These are phyloP conservation scores for Drosophila leonis DNA, from an alignment of 2,888 invertebrate genomes.

Conservation along the genomic window DNA sequence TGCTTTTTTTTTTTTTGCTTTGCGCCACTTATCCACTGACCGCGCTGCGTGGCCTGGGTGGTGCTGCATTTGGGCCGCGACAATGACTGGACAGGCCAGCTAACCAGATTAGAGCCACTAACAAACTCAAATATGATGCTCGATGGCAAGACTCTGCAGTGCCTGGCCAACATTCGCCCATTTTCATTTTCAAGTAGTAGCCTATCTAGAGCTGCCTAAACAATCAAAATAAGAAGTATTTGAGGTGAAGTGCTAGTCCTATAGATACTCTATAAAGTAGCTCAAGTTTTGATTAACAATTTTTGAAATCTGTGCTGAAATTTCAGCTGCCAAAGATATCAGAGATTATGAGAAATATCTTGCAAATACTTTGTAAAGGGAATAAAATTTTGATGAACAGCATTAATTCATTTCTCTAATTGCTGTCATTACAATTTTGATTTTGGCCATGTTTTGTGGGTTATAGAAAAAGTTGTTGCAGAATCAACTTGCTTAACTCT, in stretches of 20 bases:
- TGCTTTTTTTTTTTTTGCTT: conserved; percentile 11
- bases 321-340: neutral
- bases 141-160: conserved; percentile 6
- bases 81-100: conserved; percentile 60
- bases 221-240: neutral
- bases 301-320: neutral
- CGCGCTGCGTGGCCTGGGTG: conserved; percentile 49
- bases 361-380: too few species aligned
- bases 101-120: conserved; percentile 36
- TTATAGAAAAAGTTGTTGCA: too few species aligned
- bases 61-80: conserved; percentile 57
- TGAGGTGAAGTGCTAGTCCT: neutral
- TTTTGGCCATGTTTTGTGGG: too few species aligned
- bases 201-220: neutral
- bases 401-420: too few species aligned
- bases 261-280: neutral
- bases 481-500: too few species aligned
- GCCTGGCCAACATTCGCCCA: conserved; percentile 1
- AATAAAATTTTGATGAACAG: too few species aligned
- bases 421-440: too few species aligned
- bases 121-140: conserved; percentile 38
- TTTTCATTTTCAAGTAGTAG: conserved; percentile 17
- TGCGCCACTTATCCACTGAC: conserved; percentile 56
- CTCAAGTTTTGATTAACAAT: neutral
- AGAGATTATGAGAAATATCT: neutral